Base-by-base conservation (phyloP, 2,797 vertebrate species). In the Anisognathus igniventris region DNA sequence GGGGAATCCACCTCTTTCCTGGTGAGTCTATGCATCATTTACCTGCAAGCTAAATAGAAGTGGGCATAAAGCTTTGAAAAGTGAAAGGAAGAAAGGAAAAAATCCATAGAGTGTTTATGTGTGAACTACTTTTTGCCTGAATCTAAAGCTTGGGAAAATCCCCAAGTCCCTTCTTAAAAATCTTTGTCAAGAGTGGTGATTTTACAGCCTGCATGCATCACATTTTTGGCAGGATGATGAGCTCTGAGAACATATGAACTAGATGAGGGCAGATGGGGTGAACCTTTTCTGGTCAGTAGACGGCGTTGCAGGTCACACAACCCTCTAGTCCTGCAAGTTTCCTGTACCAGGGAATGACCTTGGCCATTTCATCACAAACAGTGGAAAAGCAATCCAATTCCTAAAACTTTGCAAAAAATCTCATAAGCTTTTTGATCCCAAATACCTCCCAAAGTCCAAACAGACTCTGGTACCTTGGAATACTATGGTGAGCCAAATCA, bases 11-110 rank as follows among this genome's bases (percentile, higher is more conserved):
- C 7, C 23, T 12, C 14, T 62, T 86, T 28, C 7, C 16, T 68
- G 44, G 19, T 70, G 7, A 73, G 4, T 42, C 35, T 25, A 39
- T 39, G 62, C 83, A 86, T 74, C 47, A 48, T 70, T 87, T 31
- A 48, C 39, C 88, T 88, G 54, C n/a, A 78, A 93, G 70, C 21
- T 64, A 76, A 91, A 95, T 87, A 40, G 27, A 88, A 72, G 88
- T 6, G 4, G 70, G 22, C 10, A 40, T 23, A 22, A 53, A 67
- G 18, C 30, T 86, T 42, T 48, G 24, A 50, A 70, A 60, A 80
- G 40, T 6, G 31, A 56, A 60, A 60, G 19, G 37, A 78, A 64
- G 15, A n/a, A 77, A 66, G 8, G 14, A 62, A 61, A 86, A 73
- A 54, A 2, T 20, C 7, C 1, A 18, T 15, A 7, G 25, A 39